Base-by-base conservation (phyloP, 2,797 vertebrate genomes). In the Hippocampus kuda region DNA sequence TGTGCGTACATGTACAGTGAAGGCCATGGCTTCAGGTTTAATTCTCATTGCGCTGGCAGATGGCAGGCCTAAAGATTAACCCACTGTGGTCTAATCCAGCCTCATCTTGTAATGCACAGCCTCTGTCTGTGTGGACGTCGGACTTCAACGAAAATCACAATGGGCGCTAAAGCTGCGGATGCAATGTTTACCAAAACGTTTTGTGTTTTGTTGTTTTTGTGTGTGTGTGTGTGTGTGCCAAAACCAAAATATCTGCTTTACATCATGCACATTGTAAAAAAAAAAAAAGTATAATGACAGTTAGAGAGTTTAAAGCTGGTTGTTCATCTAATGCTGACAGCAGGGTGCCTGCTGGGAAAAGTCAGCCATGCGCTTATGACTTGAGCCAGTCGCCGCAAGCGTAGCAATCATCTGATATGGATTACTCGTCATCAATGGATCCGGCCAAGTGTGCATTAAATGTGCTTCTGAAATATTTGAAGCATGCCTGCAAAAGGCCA, bases 31-130 rank as follows among this genome's bases (percentile, higher is more conserved):
- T 86, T 80, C 81, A 85, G 81, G 83, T 85, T 91, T 88, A 90
- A 84, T 88, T 91, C 82, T 85, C 81, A 60, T 81, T 72, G 74
- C 72, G 74, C 80, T 77, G 76, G 85, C 90, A 93, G 92, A 93
- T 91, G 93, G 92, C 75, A 74, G 70, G 72, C 82, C 89, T 85
- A 86, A 87, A 88, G 91, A 93, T 94, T 94, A 94, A 89, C 89
- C 87, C 85, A 71, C 78, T 86, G 87, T 85, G 68, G 77, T 85
- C 70, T 91, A 92, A 93, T 92, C 89, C 89, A 79, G 83, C 70
- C 82, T 91, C 85, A 92, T 91, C 88, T 89, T 89, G 86, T 88
- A 85, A 89, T 85, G 81, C 87, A 87, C 81, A 80, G 80, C 61
- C 77, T 83, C 81, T 84, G 80, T 84, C 76, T 85, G 75, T 72